Evolutionary conservation across 2,888 invertebrate species (phyloP).

Genomic region (Keiferia lycopersicella): DNA sequence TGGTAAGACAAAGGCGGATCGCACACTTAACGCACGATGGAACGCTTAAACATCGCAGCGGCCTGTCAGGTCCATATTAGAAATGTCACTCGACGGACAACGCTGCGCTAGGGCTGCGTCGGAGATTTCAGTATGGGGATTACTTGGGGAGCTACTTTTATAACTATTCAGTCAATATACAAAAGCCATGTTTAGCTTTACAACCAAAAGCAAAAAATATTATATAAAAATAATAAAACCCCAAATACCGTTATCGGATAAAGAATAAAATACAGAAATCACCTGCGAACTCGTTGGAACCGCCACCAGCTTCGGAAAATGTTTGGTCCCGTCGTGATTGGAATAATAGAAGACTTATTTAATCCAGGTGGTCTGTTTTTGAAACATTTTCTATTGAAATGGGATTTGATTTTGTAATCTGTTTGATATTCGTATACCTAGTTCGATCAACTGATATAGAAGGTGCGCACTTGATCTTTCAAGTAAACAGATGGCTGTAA

Average conservation of each 20-base stretch:
- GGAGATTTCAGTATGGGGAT: too few species aligned
- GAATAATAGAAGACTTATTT: conserved; percentile 34
- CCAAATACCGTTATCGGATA: conserved; percentile 34
- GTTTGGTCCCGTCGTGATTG: conserved; percentile 40
- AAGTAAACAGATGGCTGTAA: too few species aligned
- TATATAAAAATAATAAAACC: conserved; percentile 25
- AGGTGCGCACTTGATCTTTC: background rate
- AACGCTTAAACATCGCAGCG: too few species aligned
- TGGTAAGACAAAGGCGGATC: too few species aligned
- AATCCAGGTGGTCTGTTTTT: conserved; percentile 19
- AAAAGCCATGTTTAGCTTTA: background rate
- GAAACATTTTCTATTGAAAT: conserved; percentile 20
- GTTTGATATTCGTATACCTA: background rate
- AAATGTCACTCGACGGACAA: too few species aligned
- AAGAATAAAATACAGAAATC: conserved; percentile 36
- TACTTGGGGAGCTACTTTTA: too few species aligned
- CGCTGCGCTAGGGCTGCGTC: too few species aligned
- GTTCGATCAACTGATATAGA: background rate
- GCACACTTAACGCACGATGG: too few species aligned
- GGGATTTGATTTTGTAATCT: conserved; percentile 5
- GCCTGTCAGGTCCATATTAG: too few species aligned
- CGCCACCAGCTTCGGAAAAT: conserved; percentile 39
- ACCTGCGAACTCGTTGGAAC: conserved; percentile 41
- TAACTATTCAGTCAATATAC: background rate
- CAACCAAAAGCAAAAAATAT: background rate